Evolutionary conservation across 2,888 invertebrate genomes (phyloP), one percentile per base, ranked within the genome.

Genomic region (Lamellibrachia satsuma): DNA sequence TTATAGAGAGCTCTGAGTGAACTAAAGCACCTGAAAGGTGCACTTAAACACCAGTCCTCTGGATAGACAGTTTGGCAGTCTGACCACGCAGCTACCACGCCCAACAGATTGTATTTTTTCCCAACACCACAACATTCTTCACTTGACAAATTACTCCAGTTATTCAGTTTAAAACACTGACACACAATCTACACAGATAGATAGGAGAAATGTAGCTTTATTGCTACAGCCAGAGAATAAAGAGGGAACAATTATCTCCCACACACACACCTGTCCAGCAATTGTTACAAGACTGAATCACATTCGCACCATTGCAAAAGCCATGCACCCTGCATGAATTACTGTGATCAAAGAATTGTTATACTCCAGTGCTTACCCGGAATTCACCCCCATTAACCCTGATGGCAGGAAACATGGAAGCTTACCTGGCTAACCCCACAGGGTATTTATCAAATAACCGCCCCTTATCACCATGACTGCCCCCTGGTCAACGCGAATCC

Each of bases 361-460:
- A 75, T n/a, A 6, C 75, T 75, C n/a, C 75, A 15, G 75, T 15
- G 75, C 75, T 75, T n/a, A 75, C n/a, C 6, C 6, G 75, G 75
- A 75, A 75, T 75, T 75, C 75, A 75, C 22, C 75, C 57, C 75
- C 75, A 75, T 75, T 75, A 75, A 75, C 75, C 75, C 75, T 75
- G 15, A 22, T 75, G 75, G 75, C 75, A 75, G 75, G 75, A 75
- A 75, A 75, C 22, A 75, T 22, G 22, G 4, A 22, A 22, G 75
- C 75, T 75, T 75, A 75, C 75, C 75, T 75, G n/a, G 75, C 22
- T 6, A 75, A 75, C 75, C 15, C n/a, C 22, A n/a, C 75, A 75
- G 75, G 22, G 75, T 75, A 75, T 75, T 75, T 75, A 22, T 75
- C 75, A 75, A 75, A 75, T 11, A 22, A 11, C 75, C n/a, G 75